phyloP scores from a whole-genome alignment of 2,113 vertebrate genomes.

The Passer domesticus region DNA sequence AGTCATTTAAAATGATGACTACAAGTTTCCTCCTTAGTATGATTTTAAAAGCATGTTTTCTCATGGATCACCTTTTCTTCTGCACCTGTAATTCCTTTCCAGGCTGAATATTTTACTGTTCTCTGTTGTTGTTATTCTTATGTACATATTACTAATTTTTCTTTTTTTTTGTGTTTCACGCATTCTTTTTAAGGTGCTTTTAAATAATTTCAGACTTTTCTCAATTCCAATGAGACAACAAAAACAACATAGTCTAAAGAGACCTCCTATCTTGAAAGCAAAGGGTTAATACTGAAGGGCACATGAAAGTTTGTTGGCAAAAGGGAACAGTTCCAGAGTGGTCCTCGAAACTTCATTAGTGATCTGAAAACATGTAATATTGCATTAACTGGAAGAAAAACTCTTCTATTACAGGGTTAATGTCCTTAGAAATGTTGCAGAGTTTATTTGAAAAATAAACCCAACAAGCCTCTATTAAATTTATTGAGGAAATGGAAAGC shows the following conservation, averaged over 20 bases:
- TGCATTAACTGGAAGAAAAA: conserved; percentile 25
- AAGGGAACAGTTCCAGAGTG: neutral
- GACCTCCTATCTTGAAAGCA: neutral
- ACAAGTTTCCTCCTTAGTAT: neutral
- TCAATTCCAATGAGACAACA: neutral
- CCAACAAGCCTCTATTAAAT: conserved; percentile 33
- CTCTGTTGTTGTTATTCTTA: neutral
- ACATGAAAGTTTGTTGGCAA: neutral
- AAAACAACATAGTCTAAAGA: neutral
- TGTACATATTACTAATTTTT: neutral
- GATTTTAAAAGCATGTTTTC: neutral
- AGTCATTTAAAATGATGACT: neutral
- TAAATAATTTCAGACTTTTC: neutral
- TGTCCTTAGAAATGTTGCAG: conserved; percentile 29
- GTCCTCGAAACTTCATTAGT: conserved; percentile 35
- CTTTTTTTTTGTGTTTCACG: accelerated
- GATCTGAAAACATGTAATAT: neutral
- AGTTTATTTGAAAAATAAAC: conserved; percentile 57
- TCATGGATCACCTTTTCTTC: neutral
- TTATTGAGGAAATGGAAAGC: conserved; percentile 38
- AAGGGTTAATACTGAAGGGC: neutral
- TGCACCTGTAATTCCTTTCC: neutral
- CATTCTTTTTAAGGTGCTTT: neutral
- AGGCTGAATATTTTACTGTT: neutral
- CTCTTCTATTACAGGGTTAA: neutral